These are phyloP conservation scores for Chelon labrosus DNA, from an alignment of 2,797 vertebrate species.

Conservation along the genomic window DNA sequence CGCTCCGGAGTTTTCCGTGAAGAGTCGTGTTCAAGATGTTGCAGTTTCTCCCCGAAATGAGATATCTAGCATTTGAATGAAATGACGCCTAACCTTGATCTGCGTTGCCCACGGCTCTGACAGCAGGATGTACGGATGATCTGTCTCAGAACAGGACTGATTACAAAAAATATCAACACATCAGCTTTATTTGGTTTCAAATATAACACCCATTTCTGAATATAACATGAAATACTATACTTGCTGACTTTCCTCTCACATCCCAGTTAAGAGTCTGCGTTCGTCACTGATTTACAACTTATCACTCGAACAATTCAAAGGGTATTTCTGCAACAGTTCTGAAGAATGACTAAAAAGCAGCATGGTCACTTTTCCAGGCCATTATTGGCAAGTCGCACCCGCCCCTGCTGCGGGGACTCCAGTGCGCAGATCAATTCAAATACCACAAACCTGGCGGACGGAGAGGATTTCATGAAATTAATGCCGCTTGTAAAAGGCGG, in stretches of 20 bases:
- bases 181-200: not conserved
- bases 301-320: constrained; percentile 57
- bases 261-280: constrained; percentile 32
- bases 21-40: constrained; percentile 65
- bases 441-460: constrained; percentile 54
- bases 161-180: constrained; percentile 13
- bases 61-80: constrained; percentile 50
- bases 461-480: constrained; percentile 31
- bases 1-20: constrained; percentile 42
- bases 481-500: constrained; percentile 25
- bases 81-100: constrained; percentile 30
- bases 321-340: constrained; percentile 33
- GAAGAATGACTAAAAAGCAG: constrained; percentile 54
- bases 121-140: constrained; percentile 29
- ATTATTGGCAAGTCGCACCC: constrained; percentile 29
- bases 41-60: constrained; percentile 54
- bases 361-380: constrained; percentile 36
- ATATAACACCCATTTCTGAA: not conserved
- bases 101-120: constrained; percentile 1
- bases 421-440: constrained; percentile 51
- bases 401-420: constrained; percentile 28
- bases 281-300: constrained; percentile 55
- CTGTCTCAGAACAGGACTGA: constrained; percentile 13
- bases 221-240: not conserved
- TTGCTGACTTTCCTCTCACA: constrained; percentile 23